Evolutionary conservation across 2,797 vertebrate species (phyloP).

Genomic region (Hippoglossus hippoglossus): DNA sequence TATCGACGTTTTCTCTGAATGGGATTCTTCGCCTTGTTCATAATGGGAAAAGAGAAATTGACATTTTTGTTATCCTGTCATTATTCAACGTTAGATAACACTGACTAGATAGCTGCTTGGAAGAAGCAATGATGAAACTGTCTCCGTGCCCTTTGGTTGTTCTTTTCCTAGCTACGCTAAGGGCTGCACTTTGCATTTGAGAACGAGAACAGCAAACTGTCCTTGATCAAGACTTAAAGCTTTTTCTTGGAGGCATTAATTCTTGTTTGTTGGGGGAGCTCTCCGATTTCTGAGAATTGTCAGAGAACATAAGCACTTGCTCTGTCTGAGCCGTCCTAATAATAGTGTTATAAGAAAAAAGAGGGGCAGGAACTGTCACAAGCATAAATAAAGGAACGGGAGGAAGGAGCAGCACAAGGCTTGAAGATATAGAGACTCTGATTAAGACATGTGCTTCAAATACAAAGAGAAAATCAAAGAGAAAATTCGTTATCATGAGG

Average conservation of each 20-base stretch:
- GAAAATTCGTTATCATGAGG: slow-evolving; percentile 82
- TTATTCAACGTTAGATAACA: slow-evolving; percentile 26
- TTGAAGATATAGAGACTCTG: slow-evolving; percentile 66
- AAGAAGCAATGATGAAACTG: slow-evolving; percentile 32
- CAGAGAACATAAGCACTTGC: slow-evolving; percentile 39
- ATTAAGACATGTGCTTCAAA: slow-evolving; percentile 68
- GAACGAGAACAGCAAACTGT: slow-evolving; percentile 31
- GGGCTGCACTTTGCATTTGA: slow-evolving; percentile 33
- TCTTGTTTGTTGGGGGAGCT: slow-evolving; percentile 41
- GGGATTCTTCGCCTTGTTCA: slow-evolving; percentile 4
- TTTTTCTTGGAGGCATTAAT: slow-evolving; percentile 19
- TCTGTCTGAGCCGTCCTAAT: slow-evolving; percentile 44
- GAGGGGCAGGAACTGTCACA: slow-evolving; percentile 71
- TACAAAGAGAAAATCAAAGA: slow-evolving; percentile 77
- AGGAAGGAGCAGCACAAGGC: slow-evolving; percentile 66
- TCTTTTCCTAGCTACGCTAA: background rate
- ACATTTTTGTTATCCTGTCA: slow-evolving; percentile 10
- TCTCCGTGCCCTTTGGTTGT: slow-evolving; percentile 21
- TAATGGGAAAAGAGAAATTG: slow-evolving; percentile 24
- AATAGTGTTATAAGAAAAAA: slow-evolving; percentile 44
- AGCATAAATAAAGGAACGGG: slow-evolving; percentile 67
- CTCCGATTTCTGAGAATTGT: slow-evolving; percentile 47
- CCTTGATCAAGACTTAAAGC: slow-evolving; percentile 35
- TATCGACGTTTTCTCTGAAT: background rate
- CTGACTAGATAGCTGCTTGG: slow-evolving; percentile 14